Evolutionary conservation across 2,797 vertebrate species (phyloP).

Genomic region (Meriones psammophilus): DNA sequence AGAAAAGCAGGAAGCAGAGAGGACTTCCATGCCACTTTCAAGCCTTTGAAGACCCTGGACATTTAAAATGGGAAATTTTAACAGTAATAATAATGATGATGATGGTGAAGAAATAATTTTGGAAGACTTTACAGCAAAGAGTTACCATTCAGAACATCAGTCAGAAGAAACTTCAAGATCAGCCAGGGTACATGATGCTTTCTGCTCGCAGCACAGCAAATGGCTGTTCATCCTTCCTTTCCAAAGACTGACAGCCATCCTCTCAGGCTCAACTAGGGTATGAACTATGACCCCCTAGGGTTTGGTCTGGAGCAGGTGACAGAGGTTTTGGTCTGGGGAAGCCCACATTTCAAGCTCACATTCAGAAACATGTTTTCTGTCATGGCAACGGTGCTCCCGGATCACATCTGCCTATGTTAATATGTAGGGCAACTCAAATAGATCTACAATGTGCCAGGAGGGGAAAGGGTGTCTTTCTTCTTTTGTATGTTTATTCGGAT

Average conservation of each 20-base stretch:
- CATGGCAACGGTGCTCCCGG: not conserved
- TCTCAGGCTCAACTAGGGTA: not conserved
- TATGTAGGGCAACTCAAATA: conserved; percentile 12
- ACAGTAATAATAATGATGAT: not conserved
- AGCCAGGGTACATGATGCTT: conserved; percentile 48
- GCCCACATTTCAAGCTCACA: conserved; percentile 1
- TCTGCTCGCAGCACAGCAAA: conserved; percentile 61
- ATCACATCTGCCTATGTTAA: not conserved
- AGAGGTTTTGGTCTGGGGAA: not conserved
- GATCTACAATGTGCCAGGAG: not conserved
- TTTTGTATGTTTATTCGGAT: conserved; percentile 48
- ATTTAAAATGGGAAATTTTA: conserved; percentile 43
- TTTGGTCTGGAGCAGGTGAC: not conserved
- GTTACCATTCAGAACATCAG: conserved; percentile 21
- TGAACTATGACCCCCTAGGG: conserved; percentile 13
- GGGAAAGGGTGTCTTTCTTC: not conserved
- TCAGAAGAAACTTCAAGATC: conserved; percentile 58
- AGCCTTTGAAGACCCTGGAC: conserved; percentile 20
- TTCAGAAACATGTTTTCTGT: not conserved
- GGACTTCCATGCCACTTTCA: not conserved
- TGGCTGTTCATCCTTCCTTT: conserved; percentile 58
- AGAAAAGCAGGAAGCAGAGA: not conserved
- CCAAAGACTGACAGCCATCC: conserved; percentile 15
- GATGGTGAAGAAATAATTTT: conserved; percentile 31
- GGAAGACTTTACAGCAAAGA: conserved; percentile 63